Percentiles rank a stretch among this genome's conserved stretches.
Conservation (phyloP, 2,113 vertebrate genomes). For the Typhlomys cinereus region DNA sequence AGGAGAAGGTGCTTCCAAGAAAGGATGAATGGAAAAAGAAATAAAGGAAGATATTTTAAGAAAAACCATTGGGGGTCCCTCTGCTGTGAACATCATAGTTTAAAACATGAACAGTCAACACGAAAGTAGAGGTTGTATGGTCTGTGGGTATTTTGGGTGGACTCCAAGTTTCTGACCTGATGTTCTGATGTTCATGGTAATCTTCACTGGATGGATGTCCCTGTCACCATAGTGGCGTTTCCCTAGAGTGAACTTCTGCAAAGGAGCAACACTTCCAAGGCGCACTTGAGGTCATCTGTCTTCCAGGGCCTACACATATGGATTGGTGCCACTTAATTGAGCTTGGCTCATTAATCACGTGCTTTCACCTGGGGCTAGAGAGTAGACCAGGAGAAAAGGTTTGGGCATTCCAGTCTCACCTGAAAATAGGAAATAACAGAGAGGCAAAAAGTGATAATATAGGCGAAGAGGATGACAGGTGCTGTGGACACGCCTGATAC, state of each 20-base stretch:
- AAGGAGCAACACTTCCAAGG: neutral
- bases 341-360: constrained; percentile 7
- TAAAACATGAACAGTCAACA: neutral
- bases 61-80: neutral
- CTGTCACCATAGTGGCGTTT: neutral
- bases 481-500: no score
- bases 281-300: neutral
- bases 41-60: neutral
- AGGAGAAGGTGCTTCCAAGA: neutral
- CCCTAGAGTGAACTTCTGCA: neutral
- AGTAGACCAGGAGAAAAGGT: neutral
- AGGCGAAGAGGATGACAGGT: neutral
- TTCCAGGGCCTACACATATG: neutral
- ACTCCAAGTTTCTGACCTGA: neutral
- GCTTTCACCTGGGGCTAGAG: constrained; percentile 37
- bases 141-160: neutral
- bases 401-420: neutral
- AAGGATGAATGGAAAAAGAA: neutral
- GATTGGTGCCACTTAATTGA: neutral
- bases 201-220: neutral
- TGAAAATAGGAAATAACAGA: constrained; percentile 22
- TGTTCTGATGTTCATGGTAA: neutral
- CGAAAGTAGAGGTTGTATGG: neutral
- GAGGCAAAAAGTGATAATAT: neutral
- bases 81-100: neutral